phyloP scores from a whole-genome alignment of 1,140 invertebrate genomes.

The Conopomorpha cramerella region DNA sequence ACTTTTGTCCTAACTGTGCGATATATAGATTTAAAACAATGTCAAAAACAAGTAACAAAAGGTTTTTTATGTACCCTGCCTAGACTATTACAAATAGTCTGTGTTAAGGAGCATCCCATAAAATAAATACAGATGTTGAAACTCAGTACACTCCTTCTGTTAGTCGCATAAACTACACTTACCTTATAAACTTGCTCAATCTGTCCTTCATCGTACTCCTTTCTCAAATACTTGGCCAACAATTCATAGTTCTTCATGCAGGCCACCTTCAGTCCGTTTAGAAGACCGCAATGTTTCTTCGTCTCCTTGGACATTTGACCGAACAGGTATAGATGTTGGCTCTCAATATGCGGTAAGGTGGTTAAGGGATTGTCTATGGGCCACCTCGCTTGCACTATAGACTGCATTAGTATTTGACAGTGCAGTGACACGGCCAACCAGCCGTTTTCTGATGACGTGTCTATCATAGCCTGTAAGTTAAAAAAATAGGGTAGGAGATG shows the following conservation, averaged over 20 bases:
- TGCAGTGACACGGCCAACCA: conserved; percentile 83
- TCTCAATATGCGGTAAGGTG: conserved; percentile 80
- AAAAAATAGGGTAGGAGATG: too few species aligned
- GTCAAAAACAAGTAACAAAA: too few species aligned
- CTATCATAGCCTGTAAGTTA: conserved; percentile 92
- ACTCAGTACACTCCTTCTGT: too few species aligned
- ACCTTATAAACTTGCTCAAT: conserved; percentile 64
- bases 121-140: too few species aligned
- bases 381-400: conserved; percentile 93
- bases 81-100: too few species aligned
- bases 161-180: too few species aligned
- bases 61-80: too few species aligned
- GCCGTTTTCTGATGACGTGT: conserved; percentile 86
- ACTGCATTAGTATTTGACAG: conserved; percentile 83
- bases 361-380: conserved; percentile 80
- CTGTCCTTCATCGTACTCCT: conserved; percentile 59
- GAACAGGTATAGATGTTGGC: conserved; percentile 46
- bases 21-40: too few species aligned
- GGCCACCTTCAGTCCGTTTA: conserved; percentile 57
- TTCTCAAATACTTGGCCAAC: conserved; percentile 53
- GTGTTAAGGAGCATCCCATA: too few species aligned
- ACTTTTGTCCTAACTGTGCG: too few species aligned
- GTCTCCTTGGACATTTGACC: conserved; percentile 28
- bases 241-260: conserved; percentile 58
- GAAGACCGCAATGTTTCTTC: conserved; percentile 30